Base-by-base conservation (phyloP, 2,888 invertebrate genomes). In the Kuschelorhynchus macadamiae region DNA sequence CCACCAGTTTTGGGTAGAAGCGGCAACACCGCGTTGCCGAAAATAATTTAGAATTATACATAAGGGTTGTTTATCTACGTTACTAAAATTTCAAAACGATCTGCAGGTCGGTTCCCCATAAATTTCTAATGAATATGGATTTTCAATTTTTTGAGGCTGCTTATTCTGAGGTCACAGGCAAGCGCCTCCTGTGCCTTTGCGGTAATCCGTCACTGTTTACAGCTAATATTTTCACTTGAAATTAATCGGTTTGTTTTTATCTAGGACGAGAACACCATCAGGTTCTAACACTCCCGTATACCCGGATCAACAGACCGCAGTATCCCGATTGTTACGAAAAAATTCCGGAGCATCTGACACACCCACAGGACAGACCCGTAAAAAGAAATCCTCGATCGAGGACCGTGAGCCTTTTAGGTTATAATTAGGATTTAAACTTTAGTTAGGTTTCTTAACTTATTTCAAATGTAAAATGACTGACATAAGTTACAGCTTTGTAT, bases 401-500 rank as follows among this genome's bases (percentile, higher is more conserved):
- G 86, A 86, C 44, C 88, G 90, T 79, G 91, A 91, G 85, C 92
- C 92, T 76, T 92, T 92, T 87, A 88, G 91, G 85, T 88, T 92
- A 74, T 92, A 90, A 85, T 73, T 74, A 71, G 52, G 63, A 67
- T 32, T 49, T 49, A 67, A 55, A 66, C 71, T 71, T 68, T 72
- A 71, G 62, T 70, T 71, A 68, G 57, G 50, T 69, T 66, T 70
- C 65, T 74, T 78, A 77, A 79, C 76, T 78, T 78, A 79, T 80
- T 79, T 77, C 78, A 76, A 78, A 77, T 75, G 76, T 75, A 79
- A 75, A 78, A 74, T 79, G 81, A 82, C 81, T 82, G 81, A 82
- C 81, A 78, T 77, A 74, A 72, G 73, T 76, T 79, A 65, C 73
- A 77, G 77, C 77, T 78, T 76, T 76, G 70, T 73, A 73, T 74